These are phyloP conservation scores for Nicator chloris DNA, from an alignment of 2,113 vertebrate species.

Conservation along the genomic window DNA sequence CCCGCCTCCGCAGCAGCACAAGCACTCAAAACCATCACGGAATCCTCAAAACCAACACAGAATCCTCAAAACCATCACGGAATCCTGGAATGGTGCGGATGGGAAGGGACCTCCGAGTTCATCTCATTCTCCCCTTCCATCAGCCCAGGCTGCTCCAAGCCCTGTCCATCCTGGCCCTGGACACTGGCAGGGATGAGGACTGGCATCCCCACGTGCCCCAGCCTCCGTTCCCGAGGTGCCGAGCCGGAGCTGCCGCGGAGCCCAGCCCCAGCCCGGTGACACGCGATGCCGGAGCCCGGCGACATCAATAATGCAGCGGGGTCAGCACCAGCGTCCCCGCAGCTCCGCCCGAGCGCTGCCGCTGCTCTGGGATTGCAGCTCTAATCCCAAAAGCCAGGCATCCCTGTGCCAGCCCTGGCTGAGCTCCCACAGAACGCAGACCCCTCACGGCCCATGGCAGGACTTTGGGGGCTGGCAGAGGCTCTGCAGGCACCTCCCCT, in stretches of 20 bases:
- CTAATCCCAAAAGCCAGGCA: neutral
- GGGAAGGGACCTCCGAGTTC: neutral
- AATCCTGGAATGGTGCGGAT: neutral
- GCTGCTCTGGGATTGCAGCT: rapidly evolving
- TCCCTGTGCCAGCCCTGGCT: rapidly evolving
- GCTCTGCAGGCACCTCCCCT: neutral
- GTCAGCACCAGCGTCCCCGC: neutral
- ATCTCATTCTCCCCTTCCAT: neutral
- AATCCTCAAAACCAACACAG: no score
- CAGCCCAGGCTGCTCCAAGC: rapidly evolving
- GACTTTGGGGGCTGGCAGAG: no score
- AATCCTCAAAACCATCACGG: rapidly evolving
- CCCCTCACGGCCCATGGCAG: rapidly evolving
- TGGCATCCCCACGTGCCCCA: neutral
- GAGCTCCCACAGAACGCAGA: neutral
- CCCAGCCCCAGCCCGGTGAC: neutral
- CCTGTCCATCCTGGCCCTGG: rapidly evolving
- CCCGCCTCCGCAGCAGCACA: neutral
- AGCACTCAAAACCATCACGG: rapidly evolving
- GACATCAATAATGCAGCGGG: constrained; percentile 42
- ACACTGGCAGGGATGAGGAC: neutral
- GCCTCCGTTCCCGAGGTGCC: rapidly evolving
- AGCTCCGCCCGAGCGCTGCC: neutral
- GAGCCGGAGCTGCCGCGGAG: neutral
- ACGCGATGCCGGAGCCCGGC: neutral